A percentile compares a stretch with the other conserved stretches of the same genome.
phyloP scores from a whole-genome alignment of 2,113 vertebrate genomes.

The Electrona antarctica region DNA sequence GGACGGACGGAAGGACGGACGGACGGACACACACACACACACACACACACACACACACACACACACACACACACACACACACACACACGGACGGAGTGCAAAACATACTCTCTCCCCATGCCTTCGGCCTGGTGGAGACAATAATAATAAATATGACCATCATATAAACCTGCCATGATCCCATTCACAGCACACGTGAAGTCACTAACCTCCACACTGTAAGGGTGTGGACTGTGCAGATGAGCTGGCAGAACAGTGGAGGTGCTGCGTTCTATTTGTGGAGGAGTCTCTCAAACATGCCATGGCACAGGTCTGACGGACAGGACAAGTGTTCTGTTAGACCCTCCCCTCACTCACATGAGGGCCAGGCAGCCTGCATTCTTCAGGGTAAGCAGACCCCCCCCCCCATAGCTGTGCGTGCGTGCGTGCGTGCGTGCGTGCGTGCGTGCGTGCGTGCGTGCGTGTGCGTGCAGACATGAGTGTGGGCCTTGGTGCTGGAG shows the following conservation, averaged over 20 bases:
- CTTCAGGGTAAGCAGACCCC: constrained; percentile 76
- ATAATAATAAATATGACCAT: too few species aligned
- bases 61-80: too few species aligned
- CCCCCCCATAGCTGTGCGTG: constrained; percentile 39
- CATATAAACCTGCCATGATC: constrained; percentile 7
- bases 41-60: too few species aligned
- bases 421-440: constrained; percentile 35
- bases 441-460: constrained; percentile 19
- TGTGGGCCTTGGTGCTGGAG: constrained; percentile 45
- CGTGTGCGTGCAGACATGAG: constrained; percentile 61
- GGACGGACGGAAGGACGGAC: too few species aligned
- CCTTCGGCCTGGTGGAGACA: too few species aligned
- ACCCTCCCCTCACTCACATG: constrained; percentile 67
- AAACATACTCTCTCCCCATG: too few species aligned
- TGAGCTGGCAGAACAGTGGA: constrained; percentile 41
- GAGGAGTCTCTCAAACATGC: constrained; percentile 68
- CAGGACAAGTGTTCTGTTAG: constrained; percentile 79
- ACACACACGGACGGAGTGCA: too few species aligned
- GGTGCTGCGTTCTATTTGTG: constrained; percentile 73
- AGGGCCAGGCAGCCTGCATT: constrained; percentile 63
- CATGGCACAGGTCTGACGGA: constrained; percentile 75
- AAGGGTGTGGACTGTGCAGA: constrained; percentile 31
- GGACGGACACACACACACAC: too few species aligned
- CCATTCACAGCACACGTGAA: constrained; percentile 9
- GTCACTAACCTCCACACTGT: constrained; percentile 33